Conservation (phyloP, 2,888 invertebrate genomes). For the Orchesella flavescens region DNA sequence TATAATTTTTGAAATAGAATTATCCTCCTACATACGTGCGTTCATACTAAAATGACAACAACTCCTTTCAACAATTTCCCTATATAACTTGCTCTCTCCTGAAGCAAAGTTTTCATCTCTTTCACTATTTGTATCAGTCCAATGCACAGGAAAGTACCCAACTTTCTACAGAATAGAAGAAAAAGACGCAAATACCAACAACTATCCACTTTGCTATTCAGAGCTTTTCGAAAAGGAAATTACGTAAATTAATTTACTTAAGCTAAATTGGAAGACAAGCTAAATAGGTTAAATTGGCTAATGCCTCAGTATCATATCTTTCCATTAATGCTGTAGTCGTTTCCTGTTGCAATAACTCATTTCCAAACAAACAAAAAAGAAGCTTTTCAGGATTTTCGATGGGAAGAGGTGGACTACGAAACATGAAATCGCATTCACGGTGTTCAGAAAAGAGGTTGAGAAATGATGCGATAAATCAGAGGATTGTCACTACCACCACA, state of each 20-base stretch:
- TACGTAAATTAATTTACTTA: conserved; percentile 33
- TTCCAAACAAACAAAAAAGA: neutral
- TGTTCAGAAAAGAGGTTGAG: neutral
- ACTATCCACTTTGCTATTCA: too few relatives aligned
- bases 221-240: conserved; percentile 1
- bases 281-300: conserved; percentile 21
- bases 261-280: conserved; percentile 24
- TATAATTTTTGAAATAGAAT: too few relatives aligned
- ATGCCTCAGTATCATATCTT: conserved; percentile 25
- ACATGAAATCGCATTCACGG: neutral
- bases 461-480: conserved; percentile 1
- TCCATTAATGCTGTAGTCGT: conserved; percentile 9
- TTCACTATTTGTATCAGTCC: too few relatives aligned
- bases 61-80: too few relatives aligned
- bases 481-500: neutral
- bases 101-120: too few relatives aligned
- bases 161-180: too few relatives aligned
- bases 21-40: too few relatives aligned
- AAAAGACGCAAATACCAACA: too few relatives aligned
- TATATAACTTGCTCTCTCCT: too few relatives aligned
- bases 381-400: neutral
- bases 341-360: conserved; percentile 17
- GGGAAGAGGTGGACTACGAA: neutral
- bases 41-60: too few relatives aligned
- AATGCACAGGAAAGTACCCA: too few relatives aligned